A percentile compares a stretch with the other conserved stretches of the same genome.
These are phyloP conservation scores for Aleadryas rufinucha DNA, from an alignment of 2,113 vertebrate genomes.

Conservation along the genomic window DNA sequence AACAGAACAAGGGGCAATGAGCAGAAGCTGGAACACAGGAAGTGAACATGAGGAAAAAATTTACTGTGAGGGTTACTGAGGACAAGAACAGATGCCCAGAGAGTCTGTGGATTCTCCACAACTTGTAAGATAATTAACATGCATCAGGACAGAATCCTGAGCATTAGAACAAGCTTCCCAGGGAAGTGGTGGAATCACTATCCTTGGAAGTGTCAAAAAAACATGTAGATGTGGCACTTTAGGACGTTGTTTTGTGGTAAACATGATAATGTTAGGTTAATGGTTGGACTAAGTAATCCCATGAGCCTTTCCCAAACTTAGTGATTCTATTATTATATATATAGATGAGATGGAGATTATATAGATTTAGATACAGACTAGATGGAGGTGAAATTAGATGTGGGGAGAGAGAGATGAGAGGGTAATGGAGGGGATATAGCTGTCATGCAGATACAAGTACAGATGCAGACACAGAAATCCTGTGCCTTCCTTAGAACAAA, in stretches of 20 bases:
- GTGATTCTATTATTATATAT: neutral
- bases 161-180: neutral
- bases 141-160: neutral
- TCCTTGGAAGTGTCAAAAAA: neutral
- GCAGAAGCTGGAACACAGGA: neutral
- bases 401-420: neutral
- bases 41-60: fast-evolving
- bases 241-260: neutral
- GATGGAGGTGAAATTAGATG: neutral
- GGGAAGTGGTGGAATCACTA: neutral
- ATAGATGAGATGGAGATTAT: neutral
- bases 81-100: neutral
- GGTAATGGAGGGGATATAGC: neutral
- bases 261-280: neutral
- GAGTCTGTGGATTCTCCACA: neutral
- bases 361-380: neutral
- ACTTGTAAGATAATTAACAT: neutral
- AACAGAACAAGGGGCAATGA: neutral
- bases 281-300: neutral
- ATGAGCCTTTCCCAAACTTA: neutral
- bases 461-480: neutral
- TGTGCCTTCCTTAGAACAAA: neutral
- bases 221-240: neutral
- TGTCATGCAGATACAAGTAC: too few relatives aligned
- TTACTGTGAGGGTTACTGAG: neutral